These are phyloP conservation scores for Villa cingulata DNA, from an alignment of 2,888 invertebrate genomes.

Conservation along the genomic window DNA sequence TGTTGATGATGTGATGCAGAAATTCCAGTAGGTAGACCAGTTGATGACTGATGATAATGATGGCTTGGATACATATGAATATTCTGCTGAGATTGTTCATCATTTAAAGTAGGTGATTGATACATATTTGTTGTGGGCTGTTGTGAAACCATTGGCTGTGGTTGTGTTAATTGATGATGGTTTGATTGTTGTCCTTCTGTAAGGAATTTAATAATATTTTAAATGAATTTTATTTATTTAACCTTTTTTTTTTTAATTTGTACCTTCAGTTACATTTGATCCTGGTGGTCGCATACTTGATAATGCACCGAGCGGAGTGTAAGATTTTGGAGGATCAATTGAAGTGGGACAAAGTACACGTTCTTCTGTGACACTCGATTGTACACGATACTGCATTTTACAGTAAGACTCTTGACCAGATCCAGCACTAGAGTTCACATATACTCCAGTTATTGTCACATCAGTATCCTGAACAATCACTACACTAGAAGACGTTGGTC, in stretches of 20 bases:
- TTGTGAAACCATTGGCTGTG: slow-evolving; percentile 24
- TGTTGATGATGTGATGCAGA: slow-evolving; percentile 13
- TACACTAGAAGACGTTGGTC: slow-evolving; percentile 43
- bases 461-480: slow-evolving; percentile 77
- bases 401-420: slow-evolving; percentile 70
- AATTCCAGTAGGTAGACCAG: slow-evolving; percentile 22
- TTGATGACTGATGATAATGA: slow-evolving; percentile 23
- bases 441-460: slow-evolving; percentile 76
- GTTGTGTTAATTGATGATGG: background rate
- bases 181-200: background rate
- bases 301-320: slow-evolving; percentile 69
- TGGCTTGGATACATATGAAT: slow-evolving; percentile 17
- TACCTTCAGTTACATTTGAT: slow-evolving; percentile 27
- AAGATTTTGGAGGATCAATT: slow-evolving; percentile 45
- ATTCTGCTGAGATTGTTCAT: slow-evolving; percentile 2
- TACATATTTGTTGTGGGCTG: slow-evolving; percentile 21
- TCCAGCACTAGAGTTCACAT: slow-evolving; percentile 58
- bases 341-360: slow-evolving; percentile 51
- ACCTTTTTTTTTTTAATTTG: background rate
- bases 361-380: slow-evolving; percentile 76
- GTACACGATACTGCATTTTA: slow-evolving; percentile 80
- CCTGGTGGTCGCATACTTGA: slow-evolving; percentile 80
- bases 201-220: background rate
- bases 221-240: background rate
- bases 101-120: slow-evolving; percentile 2